phyloP scores from a whole-genome alignment of 2,113 vertebrate species.

The Pomatostomus ruficeps region DNA sequence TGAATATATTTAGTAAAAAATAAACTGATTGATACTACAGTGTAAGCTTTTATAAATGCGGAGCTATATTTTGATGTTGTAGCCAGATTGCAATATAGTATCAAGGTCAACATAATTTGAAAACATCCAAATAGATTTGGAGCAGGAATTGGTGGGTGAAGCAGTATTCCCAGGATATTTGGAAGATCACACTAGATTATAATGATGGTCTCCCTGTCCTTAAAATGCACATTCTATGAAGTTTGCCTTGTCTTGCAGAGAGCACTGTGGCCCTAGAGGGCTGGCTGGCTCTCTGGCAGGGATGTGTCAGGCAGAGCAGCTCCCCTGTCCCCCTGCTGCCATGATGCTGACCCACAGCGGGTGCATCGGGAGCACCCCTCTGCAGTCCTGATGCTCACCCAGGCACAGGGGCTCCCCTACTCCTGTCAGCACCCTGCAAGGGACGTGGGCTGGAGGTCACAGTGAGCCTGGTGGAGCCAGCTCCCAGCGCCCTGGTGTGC shows the following conservation, averaged over 20 bases:
- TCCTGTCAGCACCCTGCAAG: neutral
- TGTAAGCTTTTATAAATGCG: neutral
- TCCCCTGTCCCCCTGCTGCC: neutral
- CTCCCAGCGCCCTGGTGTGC: accelerated
- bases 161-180: neutral
- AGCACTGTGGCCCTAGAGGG: too few relatives aligned
- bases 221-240: neutral
- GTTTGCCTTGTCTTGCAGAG: neutral
- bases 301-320: accelerated
- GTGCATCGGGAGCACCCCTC: accelerated
- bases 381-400: accelerated
- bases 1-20: neutral
- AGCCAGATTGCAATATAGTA: neutral
- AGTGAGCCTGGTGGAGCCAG: neutral
- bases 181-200: neutral
- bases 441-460: accelerated
- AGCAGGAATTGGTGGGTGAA: neutral
- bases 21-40: neutral
- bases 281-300: neutral
- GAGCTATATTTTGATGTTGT: neutral
- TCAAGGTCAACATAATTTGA: neutral
- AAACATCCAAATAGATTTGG: constrained; percentile 2
- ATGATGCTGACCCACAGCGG: accelerated
- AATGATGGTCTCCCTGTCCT: neutral
- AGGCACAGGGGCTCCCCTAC: neutral